Conservation (phyloP, 2,888 invertebrate genomes). For the Lucinisca nassula region DNA sequence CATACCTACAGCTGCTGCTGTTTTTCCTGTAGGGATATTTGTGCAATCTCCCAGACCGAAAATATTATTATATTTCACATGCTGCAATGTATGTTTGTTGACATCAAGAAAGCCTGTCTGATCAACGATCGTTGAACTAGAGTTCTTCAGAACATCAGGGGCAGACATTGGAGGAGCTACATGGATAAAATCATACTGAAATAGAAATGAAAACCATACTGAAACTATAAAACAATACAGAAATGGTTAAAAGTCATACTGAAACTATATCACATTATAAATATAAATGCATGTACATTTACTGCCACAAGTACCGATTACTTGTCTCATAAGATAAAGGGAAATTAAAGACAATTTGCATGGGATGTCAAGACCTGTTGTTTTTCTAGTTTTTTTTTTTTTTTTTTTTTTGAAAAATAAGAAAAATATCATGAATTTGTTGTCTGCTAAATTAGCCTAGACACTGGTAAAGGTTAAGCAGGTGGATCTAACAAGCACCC, state of each 20-base stretch:
- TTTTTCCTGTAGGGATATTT: slow-evolving; percentile 97
- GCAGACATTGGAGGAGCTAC: slow-evolving; percentile 96
- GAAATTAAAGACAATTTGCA: not conserved
- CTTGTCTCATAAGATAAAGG: not conserved
- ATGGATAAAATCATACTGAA: slow-evolving; percentile 95
- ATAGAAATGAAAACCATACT: slow-evolving; percentile 50
- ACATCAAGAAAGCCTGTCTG: slow-evolving; percentile 93
- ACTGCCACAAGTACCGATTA: not conserved
- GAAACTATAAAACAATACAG: too few relatives aligned
- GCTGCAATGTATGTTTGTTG: slow-evolving; percentile 94
- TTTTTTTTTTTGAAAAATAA: too few relatives aligned
- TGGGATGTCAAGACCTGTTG: not conserved
- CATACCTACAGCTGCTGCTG: slow-evolving; percentile 97
- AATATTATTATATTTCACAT: slow-evolving; percentile 93
- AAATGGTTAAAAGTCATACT: not conserved
- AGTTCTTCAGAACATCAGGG: slow-evolving; percentile 90
- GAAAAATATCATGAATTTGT: too few relatives aligned
- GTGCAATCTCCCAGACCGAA: slow-evolving; percentile 98
- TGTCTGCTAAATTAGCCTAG: too few relatives aligned
- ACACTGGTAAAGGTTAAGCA: too few relatives aligned
- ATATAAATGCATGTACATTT: too few relatives aligned
- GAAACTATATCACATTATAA: not conserved
- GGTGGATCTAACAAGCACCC: too few relatives aligned
- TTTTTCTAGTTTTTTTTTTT: too few relatives aligned
- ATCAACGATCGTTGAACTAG: slow-evolving; percentile 91